These are phyloP conservation scores for Polymixis lichenea DNA, from an alignment of 2,888 invertebrate genomes.

Conservation along the genomic window DNA sequence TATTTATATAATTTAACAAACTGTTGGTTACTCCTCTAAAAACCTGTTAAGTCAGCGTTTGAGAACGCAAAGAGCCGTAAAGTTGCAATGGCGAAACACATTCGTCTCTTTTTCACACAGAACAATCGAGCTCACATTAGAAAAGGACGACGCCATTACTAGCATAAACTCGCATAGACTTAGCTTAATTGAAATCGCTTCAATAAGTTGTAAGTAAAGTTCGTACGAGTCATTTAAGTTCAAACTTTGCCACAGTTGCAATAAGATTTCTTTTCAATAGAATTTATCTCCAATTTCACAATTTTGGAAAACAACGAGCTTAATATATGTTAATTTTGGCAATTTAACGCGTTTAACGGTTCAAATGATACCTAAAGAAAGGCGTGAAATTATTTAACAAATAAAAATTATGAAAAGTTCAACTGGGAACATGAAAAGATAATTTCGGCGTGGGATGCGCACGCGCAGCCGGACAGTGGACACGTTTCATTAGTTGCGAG, in stretches of 20 bases:
- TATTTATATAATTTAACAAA: conserved; percentile 54
- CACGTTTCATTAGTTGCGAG: conserved; percentile 87
- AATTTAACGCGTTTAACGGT: conserved; percentile 61
- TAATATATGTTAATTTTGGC: conserved; percentile 75
- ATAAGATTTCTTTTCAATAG: conserved; percentile 70
- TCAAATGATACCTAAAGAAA: conserved; percentile 50
- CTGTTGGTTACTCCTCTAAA: conserved; percentile 77
- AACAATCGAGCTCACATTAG: conserved; percentile 54
- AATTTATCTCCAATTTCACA: conserved; percentile 80
- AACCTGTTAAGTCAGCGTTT: conserved; percentile 89
- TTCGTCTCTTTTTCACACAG: conserved; percentile 73
- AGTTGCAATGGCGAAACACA: conserved; percentile 68
- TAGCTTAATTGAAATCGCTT: conserved; percentile 72
- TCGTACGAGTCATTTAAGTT: conserved; percentile 63
- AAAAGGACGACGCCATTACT: conserved; percentile 72
- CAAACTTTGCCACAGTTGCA: conserved; percentile 45
- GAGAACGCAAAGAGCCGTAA: conserved; percentile 77
- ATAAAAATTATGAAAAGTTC: conserved; percentile 33
- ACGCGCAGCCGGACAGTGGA: conserved; percentile 85
- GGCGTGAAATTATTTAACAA: conserved; percentile 38
- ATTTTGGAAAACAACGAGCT: conserved; percentile 74
- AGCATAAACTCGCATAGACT: conserved; percentile 78
- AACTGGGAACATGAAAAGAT: conserved; percentile 57
- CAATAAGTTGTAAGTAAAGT: conserved; percentile 71
- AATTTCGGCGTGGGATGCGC: conserved; percentile 82